Conservation (phyloP, 2,888 invertebrate species). For the Mylabris sibirica region DNA sequence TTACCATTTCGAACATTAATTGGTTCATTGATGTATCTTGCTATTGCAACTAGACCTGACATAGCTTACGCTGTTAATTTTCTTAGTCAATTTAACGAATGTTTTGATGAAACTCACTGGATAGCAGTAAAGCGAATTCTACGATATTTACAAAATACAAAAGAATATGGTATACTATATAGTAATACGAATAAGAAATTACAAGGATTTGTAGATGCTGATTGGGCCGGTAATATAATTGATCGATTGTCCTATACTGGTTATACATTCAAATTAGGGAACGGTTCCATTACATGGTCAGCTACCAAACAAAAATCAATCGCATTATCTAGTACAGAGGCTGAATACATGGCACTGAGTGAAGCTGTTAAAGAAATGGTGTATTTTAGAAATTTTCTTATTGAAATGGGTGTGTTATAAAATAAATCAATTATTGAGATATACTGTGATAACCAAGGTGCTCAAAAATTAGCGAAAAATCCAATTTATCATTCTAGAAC, state of each 20-base stretch:
- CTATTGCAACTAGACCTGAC: constrained; percentile 31
- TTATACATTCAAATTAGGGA: constrained; percentile 41
- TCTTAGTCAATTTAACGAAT: constrained; percentile 33
- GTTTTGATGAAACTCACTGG: constrained; percentile 26
- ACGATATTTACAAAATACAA: constrained; percentile 30
- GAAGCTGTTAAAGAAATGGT: constrained; percentile 43
- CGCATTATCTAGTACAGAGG: constrained; percentile 44
- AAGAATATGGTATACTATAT: constrained; percentile 33
- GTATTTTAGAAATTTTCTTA: constrained; percentile 30
- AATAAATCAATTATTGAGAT: neutral
- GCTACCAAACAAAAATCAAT: constrained; percentile 45
- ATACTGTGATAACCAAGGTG: constrained; percentile 34
- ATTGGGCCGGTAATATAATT: constrained; percentile 34
- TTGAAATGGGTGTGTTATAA: constrained; percentile 22
- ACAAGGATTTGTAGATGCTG: constrained; percentile 40
- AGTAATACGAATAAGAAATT: constrained; percentile 26
- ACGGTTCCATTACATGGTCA: constrained; percentile 40
- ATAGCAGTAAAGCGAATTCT: constrained; percentile 30
- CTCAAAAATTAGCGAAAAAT: constrained; percentile 33
- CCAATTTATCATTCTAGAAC: constrained; percentile 28
- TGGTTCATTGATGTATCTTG: constrained; percentile 33
- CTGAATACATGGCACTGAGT: constrained; percentile 43
- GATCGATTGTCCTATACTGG: constrained; percentile 56
- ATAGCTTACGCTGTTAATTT: constrained; percentile 25
- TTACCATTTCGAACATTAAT: constrained; percentile 32